Percentiles rank a stretch among this genome's conserved stretches.
Conservation (phyloP, 2,888 invertebrate genomes). For the Macroteleia sp. region DNA sequence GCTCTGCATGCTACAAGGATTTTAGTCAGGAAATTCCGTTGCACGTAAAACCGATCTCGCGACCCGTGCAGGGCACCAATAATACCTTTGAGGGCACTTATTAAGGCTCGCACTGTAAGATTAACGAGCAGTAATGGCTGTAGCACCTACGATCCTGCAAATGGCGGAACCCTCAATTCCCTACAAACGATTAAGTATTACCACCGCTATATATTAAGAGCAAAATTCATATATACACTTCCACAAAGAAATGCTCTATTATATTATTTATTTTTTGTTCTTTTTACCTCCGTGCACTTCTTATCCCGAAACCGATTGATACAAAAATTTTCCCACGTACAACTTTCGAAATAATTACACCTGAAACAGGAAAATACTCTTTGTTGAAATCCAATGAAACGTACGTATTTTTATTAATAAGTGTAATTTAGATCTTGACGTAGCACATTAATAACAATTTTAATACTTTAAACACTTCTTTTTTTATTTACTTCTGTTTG, state of each 20-base stretch:
- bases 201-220: conserved; percentile 46
- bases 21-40: conserved; percentile 43
- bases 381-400: no score
- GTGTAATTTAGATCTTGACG: no score
- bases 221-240: conserved; percentile 36
- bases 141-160: conserved; percentile 71
- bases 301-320: conserved; percentile 18
- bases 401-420: no score
- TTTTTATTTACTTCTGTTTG: no score
- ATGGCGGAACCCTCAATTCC: conserved; percentile 55
- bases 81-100: conserved; percentile 72
- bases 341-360: neutral
- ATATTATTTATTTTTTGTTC: conserved; percentile 26
- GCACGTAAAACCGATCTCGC: conserved; percentile 63
- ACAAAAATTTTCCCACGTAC: conserved; percentile 31
- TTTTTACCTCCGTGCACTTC: conserved; percentile 5
- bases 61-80: conserved; percentile 63
- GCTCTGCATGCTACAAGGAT: conserved; percentile 49
- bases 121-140: conserved; percentile 75
- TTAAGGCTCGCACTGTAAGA: conserved; percentile 74
- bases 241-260: conserved; percentile 23
- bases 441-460: no score
- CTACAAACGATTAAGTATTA: conserved; percentile 58
- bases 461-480: no score
- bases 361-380: no score